Base-by-base conservation (phyloP, 2,797 vertebrate species). In the Percopsis omiscomaycus region DNA sequence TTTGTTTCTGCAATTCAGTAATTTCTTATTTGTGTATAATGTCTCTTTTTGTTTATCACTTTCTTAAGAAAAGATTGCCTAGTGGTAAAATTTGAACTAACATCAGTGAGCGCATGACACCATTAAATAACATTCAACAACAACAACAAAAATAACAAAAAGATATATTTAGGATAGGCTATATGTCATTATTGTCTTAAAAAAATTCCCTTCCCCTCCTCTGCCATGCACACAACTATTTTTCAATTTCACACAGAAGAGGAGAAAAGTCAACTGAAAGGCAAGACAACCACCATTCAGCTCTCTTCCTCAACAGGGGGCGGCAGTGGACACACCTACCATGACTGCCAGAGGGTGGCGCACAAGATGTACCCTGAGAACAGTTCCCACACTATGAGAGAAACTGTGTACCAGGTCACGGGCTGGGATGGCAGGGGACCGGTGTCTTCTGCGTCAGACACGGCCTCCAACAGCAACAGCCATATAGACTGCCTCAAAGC, bases 291-390 rank as follows among this genome's bases (percentile, higher is more conserved):
- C 90, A 93, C 90, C 91, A 91, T 91, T 89, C 89, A 90, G 91
- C 91, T 94, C 89, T 93, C 94, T 83, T 83, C 93, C 78, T 90
- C 95, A 81, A 84, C 93, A 82, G 77, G 92, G 90, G 89, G 91
- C 90, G 92, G 91, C 92, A 91, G 91, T 82, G 91, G 94, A 83
- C 93, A 92, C 85, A 90, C 95, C 81, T 93, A 89, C 92, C 92
- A 96, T 86, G 95, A 95, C 85, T 89, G 88, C 89, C 93, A 92
- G 64, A 94, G 92, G 89, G 94, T 94, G 91, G 92, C 92, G 68
- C 95, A 93, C 85, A 92, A 93, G 88, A 92, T 93, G 84, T 81
- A 86, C 75, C 89, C 92, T 62, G 91, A 84, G 77, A 93, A 93
- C 68, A 88, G 89, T 78, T 87, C 93, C 61, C 89, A 93, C 84